Evolutionary conservation across 2,888 invertebrate species (phyloP).

Genomic region (Drosophila kuntzei): DNA sequence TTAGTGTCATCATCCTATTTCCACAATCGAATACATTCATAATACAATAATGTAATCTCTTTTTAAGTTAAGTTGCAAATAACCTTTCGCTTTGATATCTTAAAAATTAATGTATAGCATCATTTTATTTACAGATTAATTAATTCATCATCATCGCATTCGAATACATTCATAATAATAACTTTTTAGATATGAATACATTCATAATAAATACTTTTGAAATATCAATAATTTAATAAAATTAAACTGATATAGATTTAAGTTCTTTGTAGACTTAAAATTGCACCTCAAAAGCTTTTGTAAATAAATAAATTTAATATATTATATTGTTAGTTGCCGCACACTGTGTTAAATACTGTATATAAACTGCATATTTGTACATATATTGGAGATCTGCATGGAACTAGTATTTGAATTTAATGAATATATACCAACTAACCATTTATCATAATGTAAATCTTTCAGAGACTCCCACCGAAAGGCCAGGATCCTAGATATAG

Average conservation of each 20-base stretch:
- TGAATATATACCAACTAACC: constrained; percentile 26
- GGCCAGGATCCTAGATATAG: constrained; percentile 60
- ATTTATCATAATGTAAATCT: constrained; percentile 54
- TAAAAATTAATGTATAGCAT: neutral
- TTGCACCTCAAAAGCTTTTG: constrained; percentile 45
- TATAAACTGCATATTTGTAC: neutral
- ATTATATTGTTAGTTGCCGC: constrained; percentile 9
- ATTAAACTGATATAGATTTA: constrained; percentile 12
- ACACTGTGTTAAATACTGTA: constrained; percentile 8
- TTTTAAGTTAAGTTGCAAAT: neutral
- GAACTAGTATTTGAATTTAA: constrained; percentile 17
- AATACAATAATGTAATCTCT: neutral
- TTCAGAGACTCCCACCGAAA: constrained; percentile 66
- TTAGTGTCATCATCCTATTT: constrained; percentile 1
- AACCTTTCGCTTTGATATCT: neutral
- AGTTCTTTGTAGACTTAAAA: constrained; percentile 45
- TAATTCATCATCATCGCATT: constrained; percentile 10
- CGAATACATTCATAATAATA: constrained; percentile 13
- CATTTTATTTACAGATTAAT: constrained; percentile 17
- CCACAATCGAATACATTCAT: neutral
- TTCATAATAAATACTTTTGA: constrained; percentile 4
- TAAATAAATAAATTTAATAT: constrained; percentile 50
- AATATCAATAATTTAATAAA: neutral
- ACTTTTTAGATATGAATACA: neutral
- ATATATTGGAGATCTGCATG: constrained; percentile 52